A percentile compares a stretch with the other conserved stretches of the same genome.
Evolutionary conservation across 2,113 vertebrate genomes (phyloP).

Genomic region (Phyllostomus discolor): DNA sequence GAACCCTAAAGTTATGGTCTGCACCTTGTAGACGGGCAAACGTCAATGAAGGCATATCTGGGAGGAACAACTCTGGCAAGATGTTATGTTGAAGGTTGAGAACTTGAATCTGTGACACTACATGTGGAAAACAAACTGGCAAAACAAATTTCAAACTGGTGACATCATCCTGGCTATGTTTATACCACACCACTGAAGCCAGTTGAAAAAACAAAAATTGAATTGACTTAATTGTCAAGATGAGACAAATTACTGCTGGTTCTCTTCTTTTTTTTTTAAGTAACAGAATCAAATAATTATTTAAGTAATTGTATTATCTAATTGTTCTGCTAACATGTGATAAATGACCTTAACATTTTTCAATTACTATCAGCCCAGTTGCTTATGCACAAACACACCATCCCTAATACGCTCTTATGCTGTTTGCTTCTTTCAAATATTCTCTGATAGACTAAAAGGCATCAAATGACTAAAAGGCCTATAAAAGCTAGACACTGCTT

Average conservation of each 20-base stretch:
- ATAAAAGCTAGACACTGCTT: not conserved
- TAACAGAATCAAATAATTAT: not conserved
- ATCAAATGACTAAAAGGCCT: not conserved
- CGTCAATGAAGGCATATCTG: not conserved
- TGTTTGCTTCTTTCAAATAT: slow-evolving; percentile 18
- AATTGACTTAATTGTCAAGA: not conserved
- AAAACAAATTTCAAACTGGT: slow-evolving; percentile 45
- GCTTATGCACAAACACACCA: not conserved
- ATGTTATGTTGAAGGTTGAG: not conserved
- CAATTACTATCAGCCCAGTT: not conserved
- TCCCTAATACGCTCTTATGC: not conserved
- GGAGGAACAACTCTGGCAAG: not conserved
- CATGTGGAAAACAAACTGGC: slow-evolving; percentile 25
- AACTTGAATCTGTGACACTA: not conserved
- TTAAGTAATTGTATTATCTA: not conserved
- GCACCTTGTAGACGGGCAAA: not conserved
- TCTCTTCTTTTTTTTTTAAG: not conserved
- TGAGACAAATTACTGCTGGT: not conserved
- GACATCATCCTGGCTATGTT: slow-evolving; percentile 35
- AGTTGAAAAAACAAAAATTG: slow-evolving; percentile 45
- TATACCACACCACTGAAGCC: slow-evolving; percentile 30
- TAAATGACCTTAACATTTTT: slow-evolving; percentile 4
- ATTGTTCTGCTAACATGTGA: slow-evolving; percentile 2
- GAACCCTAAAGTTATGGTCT: not conserved
- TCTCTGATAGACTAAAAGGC: not conserved